Base-by-base conservation (phyloP, 2,888 invertebrate species). In the Sphinx pinastri region DNA sequence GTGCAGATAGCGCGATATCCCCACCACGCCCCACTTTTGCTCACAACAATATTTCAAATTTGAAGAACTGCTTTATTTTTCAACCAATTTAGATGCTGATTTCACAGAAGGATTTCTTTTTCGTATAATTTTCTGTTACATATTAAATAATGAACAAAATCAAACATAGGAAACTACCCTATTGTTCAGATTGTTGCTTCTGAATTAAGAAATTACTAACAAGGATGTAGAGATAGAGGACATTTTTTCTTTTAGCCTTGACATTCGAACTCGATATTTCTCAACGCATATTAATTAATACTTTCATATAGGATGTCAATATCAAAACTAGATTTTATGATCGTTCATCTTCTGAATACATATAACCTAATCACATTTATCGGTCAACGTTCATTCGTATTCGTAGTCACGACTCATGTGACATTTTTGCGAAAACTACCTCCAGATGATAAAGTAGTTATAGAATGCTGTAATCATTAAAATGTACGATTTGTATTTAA, bases 261-360 rank as follows among this genome's bases (percentile, higher is more conserved):
- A 79, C 78, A 80, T 80, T 79, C 25, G 71, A 74, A 74, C 70
- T 78, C 74, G 76, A 73, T 74, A 72, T 75, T 68, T 75, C 45
- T 69, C 49, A 68, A 58, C 68, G 67, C 72, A 72, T 68, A 71
- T 77, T 75, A 77, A 76, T 75, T 71, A 76, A 74, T 73, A 77
- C 75, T 78, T 80, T 78, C 70, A 58, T 75, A 73, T 72, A 71
- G 69, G 70, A 73, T 71, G 73, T 73, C 49, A 51, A 70, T 77
- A 78, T 47, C 38, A 71, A 75, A 77, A 74, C 71, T 72, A 71
- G 70, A 52, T 76, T 76, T 75, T 72, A 75, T 72, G 77, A 78
- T 74, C 75, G 68, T 60, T 70, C 70, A 69, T 76, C 72, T 72
- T 68, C 63, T 71, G 72, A 70, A 69, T 69, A 71, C 67, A 70